A percentile compares a stretch with the other conserved stretches of the same genome.
These are phyloP conservation scores for Spizaetus ornatus DNA, from an alignment of 2,113 vertebrate species.

Conservation along the genomic window DNA sequence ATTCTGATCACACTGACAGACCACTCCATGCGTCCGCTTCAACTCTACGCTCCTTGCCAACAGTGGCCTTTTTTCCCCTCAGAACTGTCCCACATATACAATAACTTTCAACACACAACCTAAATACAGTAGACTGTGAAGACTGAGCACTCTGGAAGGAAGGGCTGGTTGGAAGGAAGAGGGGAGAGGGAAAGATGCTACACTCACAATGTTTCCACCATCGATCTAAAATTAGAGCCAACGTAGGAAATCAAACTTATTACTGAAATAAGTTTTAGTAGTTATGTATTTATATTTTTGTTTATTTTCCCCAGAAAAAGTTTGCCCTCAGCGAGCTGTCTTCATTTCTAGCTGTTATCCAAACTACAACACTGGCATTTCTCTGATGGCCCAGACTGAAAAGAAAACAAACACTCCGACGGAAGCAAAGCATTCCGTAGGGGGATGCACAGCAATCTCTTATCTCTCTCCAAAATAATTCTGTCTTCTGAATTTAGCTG, in stretches of 20 bases:
- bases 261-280: neutral
- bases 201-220: neutral
- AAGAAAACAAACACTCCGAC: rapidly evolving
- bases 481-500: neutral
- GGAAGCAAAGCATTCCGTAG: neutral
- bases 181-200: neutral
- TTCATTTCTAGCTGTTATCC: neutral
- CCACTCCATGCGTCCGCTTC: neutral
- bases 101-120: neutral
- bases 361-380: neutral
- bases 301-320: neutral
- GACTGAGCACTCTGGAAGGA: neutral
- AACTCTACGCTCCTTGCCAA: neutral
- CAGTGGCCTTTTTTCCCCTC: neutral
- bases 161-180: neutral
- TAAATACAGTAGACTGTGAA: neutral
- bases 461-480: neutral
- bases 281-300: rapidly evolving
- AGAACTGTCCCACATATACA: neutral
- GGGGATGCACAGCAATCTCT: neutral
- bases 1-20: neutral
- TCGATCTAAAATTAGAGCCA: neutral
- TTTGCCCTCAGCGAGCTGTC: rapidly evolving
- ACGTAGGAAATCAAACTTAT: neutral
- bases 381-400: neutral